Evolutionary conservation across 2,888 invertebrate genomes (phyloP).

Genomic region (Ashinkailepas kermadecensis): DNA sequence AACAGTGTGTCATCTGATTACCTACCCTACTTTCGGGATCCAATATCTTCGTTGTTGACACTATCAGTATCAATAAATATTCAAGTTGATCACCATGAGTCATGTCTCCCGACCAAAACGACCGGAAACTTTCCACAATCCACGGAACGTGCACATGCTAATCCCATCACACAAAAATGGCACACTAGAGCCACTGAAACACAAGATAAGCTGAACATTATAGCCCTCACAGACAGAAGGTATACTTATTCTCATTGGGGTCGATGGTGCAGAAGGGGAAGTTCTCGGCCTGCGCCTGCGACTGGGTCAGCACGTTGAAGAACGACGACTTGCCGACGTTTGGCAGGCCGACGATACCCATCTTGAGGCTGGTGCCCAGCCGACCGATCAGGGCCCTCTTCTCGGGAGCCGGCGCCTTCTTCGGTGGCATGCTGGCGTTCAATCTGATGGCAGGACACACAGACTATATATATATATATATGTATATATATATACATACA

Average conservation of each 20-base stretch:
- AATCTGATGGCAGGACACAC: background rate
- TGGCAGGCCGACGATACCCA: slow-evolving; percentile 92
- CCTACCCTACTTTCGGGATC: too few relatives aligned
- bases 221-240: slow-evolving; percentile 19
- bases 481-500: slow-evolving; percentile 16
- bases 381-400: slow-evolving; percentile 87
- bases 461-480: slow-evolving; percentile 23
- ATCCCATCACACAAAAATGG: too few relatives aligned
- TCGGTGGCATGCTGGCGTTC: slow-evolving; percentile 50
- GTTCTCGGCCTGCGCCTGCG: slow-evolving; percentile 94
- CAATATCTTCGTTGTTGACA: too few relatives aligned
- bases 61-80: too few relatives aligned
- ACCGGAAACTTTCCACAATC: too few relatives aligned
- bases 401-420: slow-evolving; percentile 67
- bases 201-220: too few relatives aligned
- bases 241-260: slow-evolving; percentile 99
- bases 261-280: slow-evolving; percentile 99
- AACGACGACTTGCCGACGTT: slow-evolving; percentile 99
- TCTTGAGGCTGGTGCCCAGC: slow-evolving; percentile 90
- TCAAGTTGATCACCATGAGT: too few relatives aligned
- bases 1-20: too few relatives aligned
- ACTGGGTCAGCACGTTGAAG: slow-evolving; percentile 98
- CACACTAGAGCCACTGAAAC: too few relatives aligned
- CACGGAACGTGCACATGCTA: too few relatives aligned
- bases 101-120: too few relatives aligned